phyloP scores from a whole-genome alignment of 2,888 invertebrate species.

The Andrena hattorfiana region DNA sequence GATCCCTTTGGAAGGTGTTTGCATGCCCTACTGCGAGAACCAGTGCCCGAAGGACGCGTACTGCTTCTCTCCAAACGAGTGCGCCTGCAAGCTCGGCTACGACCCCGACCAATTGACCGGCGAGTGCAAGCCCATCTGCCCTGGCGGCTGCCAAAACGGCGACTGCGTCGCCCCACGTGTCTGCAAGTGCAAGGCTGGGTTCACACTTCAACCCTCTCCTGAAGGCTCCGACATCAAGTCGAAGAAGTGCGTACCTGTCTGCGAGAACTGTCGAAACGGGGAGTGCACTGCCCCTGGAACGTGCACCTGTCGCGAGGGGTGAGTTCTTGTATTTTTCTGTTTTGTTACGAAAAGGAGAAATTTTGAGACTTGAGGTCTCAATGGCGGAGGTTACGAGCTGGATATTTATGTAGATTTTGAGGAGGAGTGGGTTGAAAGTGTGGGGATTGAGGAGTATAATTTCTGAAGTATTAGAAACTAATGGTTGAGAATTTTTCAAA shows the following conservation, averaged over 20 bases:
- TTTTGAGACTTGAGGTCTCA: too few relatives aligned
- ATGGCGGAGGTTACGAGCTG: too few relatives aligned
- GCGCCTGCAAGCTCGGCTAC: constrained; percentile 87
- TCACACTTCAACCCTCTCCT: constrained; percentile 52
- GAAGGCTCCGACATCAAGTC: constrained; percentile 61
- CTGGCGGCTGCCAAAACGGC: constrained; percentile 80
- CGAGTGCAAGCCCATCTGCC: constrained; percentile 85
- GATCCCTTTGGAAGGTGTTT: constrained; percentile 88
- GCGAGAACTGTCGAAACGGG: constrained; percentile 82
- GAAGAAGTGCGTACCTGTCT: constrained; percentile 78
- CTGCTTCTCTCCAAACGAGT: constrained; percentile 87
- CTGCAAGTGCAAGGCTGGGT: constrained; percentile 80
- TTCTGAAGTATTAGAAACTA: too few relatives aligned
- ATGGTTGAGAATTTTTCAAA: too few relatives aligned
- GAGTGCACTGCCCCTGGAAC: constrained; percentile 79
- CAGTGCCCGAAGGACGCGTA: constrained; percentile 86
- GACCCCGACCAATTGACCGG: constrained; percentile 84
- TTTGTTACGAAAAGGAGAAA: neutral
- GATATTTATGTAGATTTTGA: too few relatives aligned
- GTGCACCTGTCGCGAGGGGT: constrained; percentile 81
- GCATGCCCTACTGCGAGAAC: constrained; percentile 87
- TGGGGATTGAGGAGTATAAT: too few relatives aligned
- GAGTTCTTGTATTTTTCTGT: constrained; percentile 3
- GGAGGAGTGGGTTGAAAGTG: too few relatives aligned
- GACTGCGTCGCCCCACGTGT: constrained; percentile 79